Evolutionary conservation across 2,113 vertebrate genomes (phyloP).

Genomic region (Macaca mulatta): DNA sequence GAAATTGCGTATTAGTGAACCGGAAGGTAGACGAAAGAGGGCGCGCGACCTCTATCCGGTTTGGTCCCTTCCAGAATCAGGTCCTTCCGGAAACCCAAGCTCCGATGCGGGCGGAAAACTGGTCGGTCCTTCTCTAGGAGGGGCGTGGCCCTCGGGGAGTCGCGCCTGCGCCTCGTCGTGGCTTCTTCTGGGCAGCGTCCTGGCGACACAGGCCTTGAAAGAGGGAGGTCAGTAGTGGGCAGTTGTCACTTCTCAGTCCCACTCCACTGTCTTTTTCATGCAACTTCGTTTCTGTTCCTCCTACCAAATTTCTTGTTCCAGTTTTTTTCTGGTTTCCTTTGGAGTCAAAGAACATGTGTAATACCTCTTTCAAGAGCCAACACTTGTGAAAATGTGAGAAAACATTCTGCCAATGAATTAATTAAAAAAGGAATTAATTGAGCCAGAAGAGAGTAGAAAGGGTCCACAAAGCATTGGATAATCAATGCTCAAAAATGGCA

Average conservation of each 20-base stretch:
- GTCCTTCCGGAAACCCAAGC: constrained; percentile 35
- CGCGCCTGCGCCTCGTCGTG: accelerated
- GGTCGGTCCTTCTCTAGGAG: accelerated
- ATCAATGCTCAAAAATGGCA: background rate
- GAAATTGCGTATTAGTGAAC: accelerated
- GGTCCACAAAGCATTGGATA: background rate
- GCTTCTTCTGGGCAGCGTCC: accelerated
- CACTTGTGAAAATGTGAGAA: constrained; percentile 49
- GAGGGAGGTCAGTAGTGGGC: accelerated
- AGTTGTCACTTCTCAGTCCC: background rate
- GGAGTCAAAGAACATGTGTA: constrained; percentile 54
- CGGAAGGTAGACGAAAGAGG: background rate
- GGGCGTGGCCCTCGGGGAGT: background rate
- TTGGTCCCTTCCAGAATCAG: background rate
- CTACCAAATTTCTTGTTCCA: constrained; percentile 55
- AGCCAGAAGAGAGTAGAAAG: constrained; percentile 11
- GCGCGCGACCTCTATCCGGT: constrained; percentile 11
- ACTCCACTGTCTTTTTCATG: background rate
- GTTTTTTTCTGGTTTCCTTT: constrained; percentile 66
- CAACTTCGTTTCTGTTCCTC: background rate
- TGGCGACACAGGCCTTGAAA: accelerated
- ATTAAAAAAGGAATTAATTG: constrained; percentile 55
- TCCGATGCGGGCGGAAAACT: accelerated
- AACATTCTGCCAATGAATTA: constrained; percentile 59
- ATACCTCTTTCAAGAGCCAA: constrained; percentile 55